Percentiles rank a stretch among this genome's conserved stretches.
Conservation (phyloP, 1,140 invertebrate species). For the Bombus consobrinus region DNA sequence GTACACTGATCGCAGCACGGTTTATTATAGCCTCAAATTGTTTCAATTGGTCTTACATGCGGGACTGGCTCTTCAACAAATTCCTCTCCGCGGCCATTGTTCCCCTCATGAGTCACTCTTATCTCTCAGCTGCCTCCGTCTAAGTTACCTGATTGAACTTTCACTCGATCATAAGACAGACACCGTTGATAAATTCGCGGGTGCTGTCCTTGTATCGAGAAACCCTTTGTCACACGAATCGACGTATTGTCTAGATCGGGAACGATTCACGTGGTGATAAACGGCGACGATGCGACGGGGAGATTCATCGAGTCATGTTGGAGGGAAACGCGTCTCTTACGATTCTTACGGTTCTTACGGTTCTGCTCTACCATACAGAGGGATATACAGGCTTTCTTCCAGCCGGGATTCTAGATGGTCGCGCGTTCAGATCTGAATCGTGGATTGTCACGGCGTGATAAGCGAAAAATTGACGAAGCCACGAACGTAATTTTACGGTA, state of each 20-base stretch:
- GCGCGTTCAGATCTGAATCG: neutral
- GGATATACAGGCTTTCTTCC: no score
- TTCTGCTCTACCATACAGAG: neutral
- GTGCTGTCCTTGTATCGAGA: neutral
- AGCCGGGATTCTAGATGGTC: neutral
- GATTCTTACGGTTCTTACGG: neutral
- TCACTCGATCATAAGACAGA: constrained; percentile 39
- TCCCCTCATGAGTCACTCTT: constrained; percentile 49
- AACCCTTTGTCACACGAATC: neutral
- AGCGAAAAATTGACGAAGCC: constrained; percentile 3
- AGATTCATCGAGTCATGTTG: constrained; percentile 5
- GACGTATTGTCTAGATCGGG: neutral
- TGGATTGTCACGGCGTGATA: constrained; percentile 6
- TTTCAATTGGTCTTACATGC: constrained; percentile 63
- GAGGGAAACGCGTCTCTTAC: neutral
- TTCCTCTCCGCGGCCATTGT: constrained; percentile 51
- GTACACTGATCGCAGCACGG: constrained; percentile 17
- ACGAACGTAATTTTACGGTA: constrained; percentile 4
- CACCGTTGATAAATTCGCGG: neutral
- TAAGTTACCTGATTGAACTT: constrained; percentile 44
- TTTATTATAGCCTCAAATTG: constrained; percentile 58
- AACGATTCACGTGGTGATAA: neutral
- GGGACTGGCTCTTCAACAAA: constrained; percentile 54
- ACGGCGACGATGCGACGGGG: no score
- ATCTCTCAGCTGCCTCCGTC: constrained; percentile 40